phyloP scores from a whole-genome alignment of 2,888 invertebrate species.

The Peribatodes rhomboidaria region DNA sequence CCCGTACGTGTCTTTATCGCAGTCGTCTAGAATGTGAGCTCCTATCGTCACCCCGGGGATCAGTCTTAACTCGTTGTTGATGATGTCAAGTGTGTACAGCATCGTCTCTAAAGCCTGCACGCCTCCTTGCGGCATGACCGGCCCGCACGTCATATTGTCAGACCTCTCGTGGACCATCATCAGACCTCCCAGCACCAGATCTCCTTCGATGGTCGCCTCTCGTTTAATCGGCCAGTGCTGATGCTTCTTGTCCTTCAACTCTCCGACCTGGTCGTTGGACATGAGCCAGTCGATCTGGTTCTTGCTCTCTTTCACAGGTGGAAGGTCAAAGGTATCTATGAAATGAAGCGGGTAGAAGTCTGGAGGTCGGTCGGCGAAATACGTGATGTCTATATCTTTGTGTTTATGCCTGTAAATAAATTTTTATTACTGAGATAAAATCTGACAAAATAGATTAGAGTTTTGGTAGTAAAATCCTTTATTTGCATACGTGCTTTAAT shows the following conservation, averaged over 20 bases:
- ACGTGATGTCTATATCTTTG: conserved; percentile 62
- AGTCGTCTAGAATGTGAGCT: conserved; percentile 96
- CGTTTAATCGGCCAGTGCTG: conserved; percentile 93
- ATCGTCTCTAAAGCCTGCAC: conserved; percentile 96
- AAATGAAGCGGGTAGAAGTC: conserved; percentile 58
- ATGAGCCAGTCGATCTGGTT: conserved; percentile 73
- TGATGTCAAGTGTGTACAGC: conserved; percentile 95
- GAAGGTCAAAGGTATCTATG: conserved; percentile 58
- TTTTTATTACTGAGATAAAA: conserved; percentile 13
- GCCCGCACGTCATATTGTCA: conserved; percentile 95
- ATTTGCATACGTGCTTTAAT: conserved; percentile 25
- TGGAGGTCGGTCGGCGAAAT: conserved; percentile 55
- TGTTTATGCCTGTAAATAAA: conserved; percentile 64
- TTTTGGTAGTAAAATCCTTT: conserved; percentile 17
- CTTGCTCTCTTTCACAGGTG: conserved; percentile 59
- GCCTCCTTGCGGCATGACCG: conserved; percentile 97
- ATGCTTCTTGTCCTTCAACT: conserved; percentile 75
- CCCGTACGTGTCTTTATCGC: conserved; percentile 98
- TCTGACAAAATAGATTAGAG: conserved; percentile 20
- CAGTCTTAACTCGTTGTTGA: conserved; percentile 89
- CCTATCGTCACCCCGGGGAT: conserved; percentile 93
- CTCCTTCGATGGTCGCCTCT: conserved; percentile 95
- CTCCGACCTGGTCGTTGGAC: conserved; percentile 75
- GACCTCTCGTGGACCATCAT: conserved; percentile 98
- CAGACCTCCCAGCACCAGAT: conserved; percentile 94